These are phyloP conservation scores for Heteromurus nitidus DNA, from an alignment of 2,888 invertebrate species.

Conservation along the genomic window DNA sequence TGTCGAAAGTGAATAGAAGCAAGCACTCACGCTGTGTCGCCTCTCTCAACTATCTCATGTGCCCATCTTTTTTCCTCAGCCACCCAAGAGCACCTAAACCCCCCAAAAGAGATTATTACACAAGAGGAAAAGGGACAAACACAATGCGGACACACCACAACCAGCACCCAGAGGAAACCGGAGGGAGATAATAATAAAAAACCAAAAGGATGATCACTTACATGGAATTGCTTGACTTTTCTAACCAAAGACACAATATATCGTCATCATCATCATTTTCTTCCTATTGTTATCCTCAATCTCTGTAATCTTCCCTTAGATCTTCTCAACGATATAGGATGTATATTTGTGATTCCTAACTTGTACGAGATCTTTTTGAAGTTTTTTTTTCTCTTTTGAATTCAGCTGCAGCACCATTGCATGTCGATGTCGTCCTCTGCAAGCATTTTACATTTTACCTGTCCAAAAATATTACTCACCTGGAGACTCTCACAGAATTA, in stretches of 20 bases:
- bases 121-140: not conserved
- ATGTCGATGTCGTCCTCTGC: too few relatives aligned
- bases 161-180: constrained; percentile 47
- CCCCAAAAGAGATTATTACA: constrained; percentile 51
- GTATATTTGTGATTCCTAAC: too few relatives aligned
- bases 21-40: constrained; percentile 62
- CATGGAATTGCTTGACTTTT: constrained; percentile 36
- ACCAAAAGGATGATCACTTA: constrained; percentile 27
- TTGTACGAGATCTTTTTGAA: too few relatives aligned
- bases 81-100: constrained; percentile 60
- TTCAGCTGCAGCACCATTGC: too few relatives aligned
- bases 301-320: constrained; percentile 1
- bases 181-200: constrained; percentile 52
- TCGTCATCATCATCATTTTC: constrained; percentile 49
- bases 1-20: constrained; percentile 46
- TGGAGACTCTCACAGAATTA: constrained; percentile 58
- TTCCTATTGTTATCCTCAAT: constrained; percentile 23
- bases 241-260: constrained; percentile 40
- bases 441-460: too few relatives aligned
- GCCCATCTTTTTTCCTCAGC: constrained; percentile 45
- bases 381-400: too few relatives aligned
- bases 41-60: constrained; percentile 52
- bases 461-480: constrained; percentile 56
- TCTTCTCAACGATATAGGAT: not conserved
- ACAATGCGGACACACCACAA: constrained; percentile 5